Evolutionary conservation across 2,113 vertebrate genomes (phyloP).

Genomic region (Xiphophorus couchianus): DNA sequence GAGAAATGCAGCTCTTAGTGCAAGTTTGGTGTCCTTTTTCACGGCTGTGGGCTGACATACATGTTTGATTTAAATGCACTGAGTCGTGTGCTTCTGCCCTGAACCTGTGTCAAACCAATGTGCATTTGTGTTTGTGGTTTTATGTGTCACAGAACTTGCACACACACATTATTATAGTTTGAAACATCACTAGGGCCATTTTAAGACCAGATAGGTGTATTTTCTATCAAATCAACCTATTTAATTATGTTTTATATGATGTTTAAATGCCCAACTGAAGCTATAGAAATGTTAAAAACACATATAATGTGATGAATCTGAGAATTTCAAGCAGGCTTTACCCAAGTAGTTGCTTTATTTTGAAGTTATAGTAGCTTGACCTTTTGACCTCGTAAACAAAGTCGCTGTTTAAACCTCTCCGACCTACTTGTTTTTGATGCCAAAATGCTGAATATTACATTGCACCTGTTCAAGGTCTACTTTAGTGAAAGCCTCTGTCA

Average conservation of each 20-base stretch:
- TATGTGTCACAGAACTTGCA: background rate
- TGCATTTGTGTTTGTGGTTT: too few relatives aligned
- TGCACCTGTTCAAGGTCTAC: background rate
- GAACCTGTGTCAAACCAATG: background rate
- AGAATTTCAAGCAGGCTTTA: background rate
- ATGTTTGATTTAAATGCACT: background rate
- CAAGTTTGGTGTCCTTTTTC: background rate
- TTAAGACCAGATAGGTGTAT: background rate
- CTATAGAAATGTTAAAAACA: background rate
- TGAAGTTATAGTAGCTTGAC: background rate
- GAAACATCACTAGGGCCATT: background rate
- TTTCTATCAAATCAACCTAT: background rate
- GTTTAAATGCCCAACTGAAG: background rate
- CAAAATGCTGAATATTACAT: background rate
- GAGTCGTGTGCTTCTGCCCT: background rate
- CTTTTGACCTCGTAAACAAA: background rate
- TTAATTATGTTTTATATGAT: background rate
- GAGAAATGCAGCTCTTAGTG: background rate
- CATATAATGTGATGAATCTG: too few relatives aligned
- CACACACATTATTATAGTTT: background rate
- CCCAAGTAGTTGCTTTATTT: background rate
- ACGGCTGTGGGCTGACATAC: background rate
- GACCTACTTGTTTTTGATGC: background rate
- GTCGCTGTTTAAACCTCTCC: background rate
- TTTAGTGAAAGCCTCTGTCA: too few relatives aligned